These are phyloP conservation scores for Drosophila phalerata DNA, from an alignment of 2,888 invertebrate genomes.

Conservation along the genomic window DNA sequence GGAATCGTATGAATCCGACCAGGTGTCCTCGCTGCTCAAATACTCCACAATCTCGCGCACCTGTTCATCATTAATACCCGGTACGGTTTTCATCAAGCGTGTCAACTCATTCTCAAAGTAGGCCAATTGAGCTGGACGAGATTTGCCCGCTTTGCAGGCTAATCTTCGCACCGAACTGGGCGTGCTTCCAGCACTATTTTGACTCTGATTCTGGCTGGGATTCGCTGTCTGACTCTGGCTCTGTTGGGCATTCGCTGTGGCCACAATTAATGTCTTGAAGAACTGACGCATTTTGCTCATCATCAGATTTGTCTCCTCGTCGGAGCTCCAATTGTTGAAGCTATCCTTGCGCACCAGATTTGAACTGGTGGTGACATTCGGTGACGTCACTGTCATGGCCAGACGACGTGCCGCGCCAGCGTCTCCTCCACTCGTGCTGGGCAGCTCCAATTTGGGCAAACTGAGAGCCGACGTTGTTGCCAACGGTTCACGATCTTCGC, in stretches of 20 bases:
- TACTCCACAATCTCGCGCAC: slow-evolving; percentile 97
- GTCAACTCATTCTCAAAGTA: slow-evolving; percentile 96
- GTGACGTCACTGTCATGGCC: slow-evolving; percentile 34
- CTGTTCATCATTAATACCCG: slow-evolving; percentile 95
- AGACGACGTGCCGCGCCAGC: slow-evolving; percentile 16
- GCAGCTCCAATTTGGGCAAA: slow-evolving; percentile 50
- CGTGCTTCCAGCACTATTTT: slow-evolving; percentile 68
- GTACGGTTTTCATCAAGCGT: slow-evolving; percentile 96
- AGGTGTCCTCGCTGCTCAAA: slow-evolving; percentile 95
- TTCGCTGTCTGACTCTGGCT: slow-evolving; percentile 60
- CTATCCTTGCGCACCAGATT: slow-evolving; percentile 92
- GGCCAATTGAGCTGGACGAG: slow-evolving; percentile 93
- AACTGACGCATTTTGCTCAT: slow-evolving; percentile 97
- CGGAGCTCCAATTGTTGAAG: slow-evolving; percentile 97
- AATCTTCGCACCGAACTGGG: slow-evolving; percentile 60
- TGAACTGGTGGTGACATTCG: slow-evolving; percentile 84
- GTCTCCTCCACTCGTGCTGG: slow-evolving; percentile 52
- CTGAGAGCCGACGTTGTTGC: slow-evolving; percentile 11
- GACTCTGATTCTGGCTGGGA: slow-evolving; percentile 55
- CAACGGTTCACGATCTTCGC: slow-evolving; percentile 84
- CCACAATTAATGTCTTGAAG: slow-evolving; percentile 95
- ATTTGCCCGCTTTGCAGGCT: slow-evolving; percentile 77
- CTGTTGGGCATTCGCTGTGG: slow-evolving; percentile 86
- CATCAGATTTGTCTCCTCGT: slow-evolving; percentile 97
- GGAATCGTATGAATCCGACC: slow-evolving; percentile 97